Conservation (phyloP, 2,797 vertebrate genomes). For the Melanotaenia parkinsoni region DNA sequence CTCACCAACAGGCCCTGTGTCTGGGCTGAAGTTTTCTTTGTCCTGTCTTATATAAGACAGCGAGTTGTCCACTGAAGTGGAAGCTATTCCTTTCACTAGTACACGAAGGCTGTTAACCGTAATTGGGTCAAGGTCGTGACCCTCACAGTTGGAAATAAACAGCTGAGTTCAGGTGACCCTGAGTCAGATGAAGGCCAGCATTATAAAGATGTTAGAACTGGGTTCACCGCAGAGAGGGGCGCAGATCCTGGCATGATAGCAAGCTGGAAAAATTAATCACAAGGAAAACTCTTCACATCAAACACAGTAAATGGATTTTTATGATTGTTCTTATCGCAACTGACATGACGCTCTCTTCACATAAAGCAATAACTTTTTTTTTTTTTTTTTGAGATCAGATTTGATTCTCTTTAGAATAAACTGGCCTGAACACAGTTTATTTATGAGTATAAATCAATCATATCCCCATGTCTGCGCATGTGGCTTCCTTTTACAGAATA, state of each 20-base stretch:
- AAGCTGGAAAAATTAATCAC: neutral
- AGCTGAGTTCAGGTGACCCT: constrained; percentile 32
- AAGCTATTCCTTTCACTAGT: constrained; percentile 25
- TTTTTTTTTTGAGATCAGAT: neutral
- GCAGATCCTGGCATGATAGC: neutral
- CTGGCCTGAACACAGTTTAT: neutral
- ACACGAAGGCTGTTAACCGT: constrained; percentile 42
- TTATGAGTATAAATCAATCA: neutral
- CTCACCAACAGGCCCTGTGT: neutral
- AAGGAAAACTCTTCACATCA: neutral
- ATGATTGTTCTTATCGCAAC: neutral
- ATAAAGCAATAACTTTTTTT: neutral
- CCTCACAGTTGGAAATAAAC: constrained; percentile 32
- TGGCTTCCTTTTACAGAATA: neutral
- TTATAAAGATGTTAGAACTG: constrained; percentile 18
- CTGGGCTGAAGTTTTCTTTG: neutral
- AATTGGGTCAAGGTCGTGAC: constrained; percentile 45
- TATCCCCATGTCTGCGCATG: neutral
- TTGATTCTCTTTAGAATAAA: neutral
- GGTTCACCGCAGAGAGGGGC: neutral
- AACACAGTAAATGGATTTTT: neutral
- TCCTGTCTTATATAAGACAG: constrained; percentile 29
- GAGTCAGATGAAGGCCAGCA: constrained; percentile 32
- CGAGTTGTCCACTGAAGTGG: constrained; percentile 5
- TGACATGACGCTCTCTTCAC: neutral